Percentiles rank a stretch among this genome's conserved stretches.
phyloP scores from a whole-genome alignment of 2,888 invertebrate species.

The Xylota sylvarum region DNA sequence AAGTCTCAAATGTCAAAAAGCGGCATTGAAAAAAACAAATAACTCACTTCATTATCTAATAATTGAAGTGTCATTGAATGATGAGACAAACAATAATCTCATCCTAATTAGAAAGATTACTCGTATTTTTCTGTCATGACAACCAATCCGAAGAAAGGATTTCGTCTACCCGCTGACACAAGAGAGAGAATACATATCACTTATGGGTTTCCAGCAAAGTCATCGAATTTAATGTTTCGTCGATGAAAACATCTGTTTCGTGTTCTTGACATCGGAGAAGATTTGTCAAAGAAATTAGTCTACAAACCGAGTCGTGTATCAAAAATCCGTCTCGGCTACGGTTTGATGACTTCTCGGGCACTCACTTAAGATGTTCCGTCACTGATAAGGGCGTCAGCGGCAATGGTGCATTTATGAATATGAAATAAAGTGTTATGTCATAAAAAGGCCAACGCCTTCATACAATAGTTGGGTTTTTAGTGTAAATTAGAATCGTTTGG shows the following conservation, averaged over 20 bases:
- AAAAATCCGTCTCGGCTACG: constrained; percentile 46
- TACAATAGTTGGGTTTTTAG: constrained; percentile 45
- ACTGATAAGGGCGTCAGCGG: constrained; percentile 55
- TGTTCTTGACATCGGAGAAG: constrained; percentile 49
- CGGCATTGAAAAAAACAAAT: not conserved
- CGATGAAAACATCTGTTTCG: constrained; percentile 57
- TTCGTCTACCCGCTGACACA: constrained; percentile 27
- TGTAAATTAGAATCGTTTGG: constrained; percentile 55
- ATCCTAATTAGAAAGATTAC: constrained; percentile 60
- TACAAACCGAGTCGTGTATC: constrained; percentile 52
- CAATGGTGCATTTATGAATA: constrained; percentile 62
- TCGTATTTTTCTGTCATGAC: constrained; percentile 17
- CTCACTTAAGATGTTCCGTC: constrained; percentile 51
- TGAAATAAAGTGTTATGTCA: constrained; percentile 72
- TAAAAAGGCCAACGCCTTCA: constrained; percentile 70
- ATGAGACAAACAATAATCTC: constrained; percentile 43
- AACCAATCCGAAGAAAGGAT: constrained; percentile 47
- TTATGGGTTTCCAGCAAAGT: constrained; percentile 34
- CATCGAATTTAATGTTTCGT: constrained; percentile 67
- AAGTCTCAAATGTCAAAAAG: constrained; percentile 54
- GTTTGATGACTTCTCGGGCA: constrained; percentile 57
- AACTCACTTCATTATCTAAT: constrained; percentile 46
- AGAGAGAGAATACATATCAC: too few species aligned
- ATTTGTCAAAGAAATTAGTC: constrained; percentile 73
- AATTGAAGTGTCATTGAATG: constrained; percentile 13